Conservation (phyloP, 64 coral and sea anemone species). For the Pachyseris speciosa region DNA sequence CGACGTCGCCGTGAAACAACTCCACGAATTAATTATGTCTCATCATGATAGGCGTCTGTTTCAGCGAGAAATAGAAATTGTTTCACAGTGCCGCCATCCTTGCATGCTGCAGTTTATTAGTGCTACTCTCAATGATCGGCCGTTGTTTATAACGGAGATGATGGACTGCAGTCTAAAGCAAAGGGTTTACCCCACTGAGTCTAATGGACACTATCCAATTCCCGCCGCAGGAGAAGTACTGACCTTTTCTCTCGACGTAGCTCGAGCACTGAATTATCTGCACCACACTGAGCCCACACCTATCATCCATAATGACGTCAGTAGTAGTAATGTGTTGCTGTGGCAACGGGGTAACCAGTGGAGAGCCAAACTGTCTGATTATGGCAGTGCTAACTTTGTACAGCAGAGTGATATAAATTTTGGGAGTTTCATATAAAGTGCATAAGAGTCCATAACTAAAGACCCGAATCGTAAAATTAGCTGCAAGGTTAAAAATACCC, state of each 20-base stretch:
- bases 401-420: not conserved
- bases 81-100: no score
- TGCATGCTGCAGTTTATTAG: conserved; percentile 70
- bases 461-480: no score
- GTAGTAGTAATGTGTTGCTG: conserved; percentile 38
- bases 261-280: conserved; percentile 35
- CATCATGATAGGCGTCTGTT: not conserved
- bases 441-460: not conserved
- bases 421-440: not conserved
- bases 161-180: no score
- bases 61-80: conserved; percentile 41
- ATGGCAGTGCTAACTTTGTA: conserved; percentile 34
- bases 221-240: not conserved
- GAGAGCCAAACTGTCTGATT: conserved; percentile 46
- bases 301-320: conserved; percentile 45
- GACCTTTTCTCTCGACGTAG: not conserved
- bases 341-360: not conserved
- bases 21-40: not conserved
- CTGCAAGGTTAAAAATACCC: not conserved
- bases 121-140: conserved; percentile 10
- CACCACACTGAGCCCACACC: conserved; percentile 9
- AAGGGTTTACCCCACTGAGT: no score
- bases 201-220: not conserved
- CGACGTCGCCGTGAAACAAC: conserved; percentile 9
- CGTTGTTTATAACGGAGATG: conserved; percentile 21